Percentiles rank a stretch among this genome's conserved stretches.
phyloP scores from a whole-genome alignment of 35 echinoderm and acorn worm genomes.

The Apostichopus parvimensis region DNA sequence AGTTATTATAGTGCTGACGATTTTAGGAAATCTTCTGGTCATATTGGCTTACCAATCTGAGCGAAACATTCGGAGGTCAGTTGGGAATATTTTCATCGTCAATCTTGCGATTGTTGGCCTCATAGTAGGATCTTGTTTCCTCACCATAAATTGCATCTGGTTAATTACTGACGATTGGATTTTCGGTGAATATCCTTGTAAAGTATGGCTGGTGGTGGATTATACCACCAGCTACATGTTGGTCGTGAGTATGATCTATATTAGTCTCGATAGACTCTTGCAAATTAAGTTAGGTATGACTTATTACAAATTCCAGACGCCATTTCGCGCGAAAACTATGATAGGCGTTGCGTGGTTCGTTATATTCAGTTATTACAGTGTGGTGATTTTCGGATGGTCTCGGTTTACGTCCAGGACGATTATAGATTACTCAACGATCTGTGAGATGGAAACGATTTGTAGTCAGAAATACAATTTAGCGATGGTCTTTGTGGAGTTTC shows the following conservation, averaged over 20 bases:
- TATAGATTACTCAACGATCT: constrained; percentile 17
- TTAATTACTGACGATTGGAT: constrained; percentile 44
- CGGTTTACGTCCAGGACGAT: neutral
- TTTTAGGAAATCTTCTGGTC: constrained; percentile 51
- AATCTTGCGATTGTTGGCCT: constrained; percentile 49
- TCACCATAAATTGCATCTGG: constrained; percentile 53
- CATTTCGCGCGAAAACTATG: constrained; percentile 7
- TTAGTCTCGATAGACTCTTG: constrained; percentile 23
- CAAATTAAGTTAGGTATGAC: constrained; percentile 36
- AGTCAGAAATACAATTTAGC: constrained; percentile 31
- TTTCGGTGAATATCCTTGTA: constrained; percentile 57
- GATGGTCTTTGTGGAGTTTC: constrained; percentile 38
- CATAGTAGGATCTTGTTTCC: constrained; percentile 39
- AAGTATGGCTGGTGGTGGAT: constrained; percentile 56
- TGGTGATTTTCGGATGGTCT: constrained; percentile 34
- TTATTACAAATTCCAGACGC: constrained; percentile 30
- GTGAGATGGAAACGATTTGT: constrained; percentile 47
- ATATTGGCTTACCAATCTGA: constrained; percentile 49
- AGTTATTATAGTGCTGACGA: constrained; percentile 7
- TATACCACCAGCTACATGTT: constrained; percentile 58
- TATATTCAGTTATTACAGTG: constrained; percentile 3
- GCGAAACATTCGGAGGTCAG: constrained; percentile 6
- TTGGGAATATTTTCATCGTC: constrained; percentile 58
- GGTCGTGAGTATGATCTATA: constrained; percentile 47
- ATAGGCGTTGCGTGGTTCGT: constrained; percentile 27